Evolutionary conservation across 2,113 vertebrate genomes (phyloP), one percentile per base, ranked within the genome.

Genomic region (Vicugna pacos): DNA sequence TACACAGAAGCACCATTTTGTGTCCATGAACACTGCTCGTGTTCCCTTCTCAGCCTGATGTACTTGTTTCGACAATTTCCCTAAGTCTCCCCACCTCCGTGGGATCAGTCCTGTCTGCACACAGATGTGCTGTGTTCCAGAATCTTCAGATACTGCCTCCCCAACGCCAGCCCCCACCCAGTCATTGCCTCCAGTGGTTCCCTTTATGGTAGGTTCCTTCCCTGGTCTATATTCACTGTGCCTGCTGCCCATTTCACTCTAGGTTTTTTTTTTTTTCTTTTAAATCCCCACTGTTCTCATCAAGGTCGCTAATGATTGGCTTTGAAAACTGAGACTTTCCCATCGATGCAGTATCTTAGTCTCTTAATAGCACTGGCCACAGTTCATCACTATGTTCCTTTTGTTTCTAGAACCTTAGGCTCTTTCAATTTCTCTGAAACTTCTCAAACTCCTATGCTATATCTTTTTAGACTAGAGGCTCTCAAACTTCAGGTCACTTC

Each of bases 1-100:
- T 0, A 0, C 32, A 0, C 3, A 0, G 22, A 7, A 16, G 79
- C n/a, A 4, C 54, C 4, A 0, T 0, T 6, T 35, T 20, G 2
- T 3, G 11, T 19, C 48, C 12, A 1, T 5, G 9, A 20, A n/a
- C 7, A 2, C 35, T 0, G 19, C n/a, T 9, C 0, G 16, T 15
- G 17, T 22, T 10, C 42, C 10, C 42, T 50, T 19, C 22, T 11
- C 6, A 67, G 26, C 22, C 2, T 6, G 14, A 9, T 7, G 4
- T 0, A 5, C 35, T 8, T 5, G 3, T 50, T 48, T 35, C 17
- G 20, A 19, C 26, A 2, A 9, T 5, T n/a, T 22, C 20, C 77
- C 20, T 1, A 3, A 32, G 8, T 15, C 20, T 17, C 19, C 69
- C 56, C 24, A 8, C 46, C 54, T 32, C 70, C 1, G 1, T 0